These are phyloP conservation scores for Pteria penguin DNA, from an alignment of 2,888 invertebrate species.

Conservation along the genomic window DNA sequence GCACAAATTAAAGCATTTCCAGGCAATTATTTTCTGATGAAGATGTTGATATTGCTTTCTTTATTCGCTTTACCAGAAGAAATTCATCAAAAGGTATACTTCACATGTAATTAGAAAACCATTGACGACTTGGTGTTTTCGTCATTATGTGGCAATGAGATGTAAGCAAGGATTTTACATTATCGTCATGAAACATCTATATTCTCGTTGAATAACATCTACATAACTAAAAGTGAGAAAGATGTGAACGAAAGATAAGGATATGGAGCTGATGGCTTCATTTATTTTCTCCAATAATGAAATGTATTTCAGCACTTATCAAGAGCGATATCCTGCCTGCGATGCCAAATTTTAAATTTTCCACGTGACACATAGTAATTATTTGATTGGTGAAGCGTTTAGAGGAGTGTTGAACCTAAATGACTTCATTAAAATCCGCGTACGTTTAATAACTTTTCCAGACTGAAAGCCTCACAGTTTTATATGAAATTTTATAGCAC, in stretches of 20 bases:
- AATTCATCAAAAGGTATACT: conserved; percentile 21
- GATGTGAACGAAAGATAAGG: not conserved
- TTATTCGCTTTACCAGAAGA: conserved; percentile 14
- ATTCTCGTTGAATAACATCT: not conserved
- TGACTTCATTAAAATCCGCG: too few relatives aligned
- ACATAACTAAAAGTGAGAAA: not conserved
- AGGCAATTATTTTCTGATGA: conserved; percentile 19
- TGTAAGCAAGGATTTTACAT: not conserved
- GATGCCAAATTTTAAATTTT: too few relatives aligned
- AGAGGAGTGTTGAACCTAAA: too few relatives aligned
- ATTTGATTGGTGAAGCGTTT: too few relatives aligned
- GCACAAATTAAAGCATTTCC: not conserved
- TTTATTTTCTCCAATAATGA: conserved; percentile 1
- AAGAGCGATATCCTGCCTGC: too few relatives aligned
- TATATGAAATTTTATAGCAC: too few relatives aligned
- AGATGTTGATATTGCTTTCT: conserved; percentile 16
- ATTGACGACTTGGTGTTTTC: not conserved
- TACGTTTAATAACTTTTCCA: too few relatives aligned
- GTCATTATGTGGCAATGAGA: not conserved
- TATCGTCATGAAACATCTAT: not conserved
- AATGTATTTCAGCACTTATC: too few relatives aligned
- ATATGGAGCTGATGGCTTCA: conserved; percentile 11
- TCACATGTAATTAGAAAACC: conserved; percentile 16
- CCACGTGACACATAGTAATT: too few relatives aligned
- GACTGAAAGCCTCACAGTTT: too few relatives aligned